Percentiles rank a stretch among this genome's conserved stretches.
phyloP scores from a whole-genome alignment of 1,140 invertebrate genomes.

The Ips typographus region DNA sequence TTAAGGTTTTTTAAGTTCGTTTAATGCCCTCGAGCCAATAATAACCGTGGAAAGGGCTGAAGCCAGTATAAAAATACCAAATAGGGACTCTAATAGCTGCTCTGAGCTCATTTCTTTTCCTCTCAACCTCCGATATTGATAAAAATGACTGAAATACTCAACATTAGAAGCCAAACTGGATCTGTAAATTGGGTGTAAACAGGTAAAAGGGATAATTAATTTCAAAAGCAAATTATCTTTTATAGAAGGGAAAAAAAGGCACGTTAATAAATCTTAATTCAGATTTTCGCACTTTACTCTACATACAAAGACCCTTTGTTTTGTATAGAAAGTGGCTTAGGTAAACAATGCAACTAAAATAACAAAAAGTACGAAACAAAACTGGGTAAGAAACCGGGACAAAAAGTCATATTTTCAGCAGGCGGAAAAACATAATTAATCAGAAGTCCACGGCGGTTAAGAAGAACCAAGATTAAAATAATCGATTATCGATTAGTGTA shows the following conservation, averaged over 20 bases:
- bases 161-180: too few relatives aligned
- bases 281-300: not conserved
- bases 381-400: not conserved
- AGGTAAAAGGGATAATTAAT: too few relatives aligned
- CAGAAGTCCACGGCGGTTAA: not conserved
- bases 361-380: not conserved
- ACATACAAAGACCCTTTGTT: not conserved
- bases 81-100: conserved; percentile 25
- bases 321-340: not conserved
- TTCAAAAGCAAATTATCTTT: too few relatives aligned
- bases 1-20: conserved; percentile 10
- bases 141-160: conserved; percentile 10
- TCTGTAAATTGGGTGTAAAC: too few relatives aligned
- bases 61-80: conserved; percentile 23
- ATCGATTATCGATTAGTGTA: conserved; percentile 39
- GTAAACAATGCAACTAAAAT: not conserved
- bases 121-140: conserved; percentile 21
- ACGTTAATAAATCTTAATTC: conserved; percentile 1
- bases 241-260: not conserved
- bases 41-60: conserved; percentile 11
- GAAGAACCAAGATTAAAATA: conserved; percentile 24
- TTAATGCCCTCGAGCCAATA: conserved; percentile 14
- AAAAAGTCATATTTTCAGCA: conserved; percentile 1
- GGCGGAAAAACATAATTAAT: not conserved
- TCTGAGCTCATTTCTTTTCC: conserved; percentile 22